Conservation (phyloP, 37 sponge, comb jelly and placozoan genomes). For the Hormiphora californensis region DNA sequence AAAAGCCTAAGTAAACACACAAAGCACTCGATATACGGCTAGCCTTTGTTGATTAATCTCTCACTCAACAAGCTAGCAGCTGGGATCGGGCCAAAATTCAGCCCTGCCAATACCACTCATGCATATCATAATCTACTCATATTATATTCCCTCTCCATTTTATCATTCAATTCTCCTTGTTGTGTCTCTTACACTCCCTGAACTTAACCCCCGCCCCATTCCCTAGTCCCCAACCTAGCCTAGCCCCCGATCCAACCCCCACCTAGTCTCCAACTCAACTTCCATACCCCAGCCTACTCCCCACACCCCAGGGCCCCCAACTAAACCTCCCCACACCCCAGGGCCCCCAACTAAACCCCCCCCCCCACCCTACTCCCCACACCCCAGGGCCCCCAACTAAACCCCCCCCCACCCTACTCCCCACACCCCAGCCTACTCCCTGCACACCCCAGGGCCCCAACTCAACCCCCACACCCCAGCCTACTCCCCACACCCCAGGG, state of each 20-base stretch:
- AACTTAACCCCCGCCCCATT: too few relatives aligned
- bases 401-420: background rate
- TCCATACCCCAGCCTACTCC: background rate
- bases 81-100: too few relatives aligned
- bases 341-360: background rate
- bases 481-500: background rate
- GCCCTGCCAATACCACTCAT: too few relatives aligned
- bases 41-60: too few relatives aligned
- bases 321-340: background rate
- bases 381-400: background rate
- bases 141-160: too few relatives aligned
- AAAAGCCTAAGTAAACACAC: too few relatives aligned
- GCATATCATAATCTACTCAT: too few relatives aligned
- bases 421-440: background rate
- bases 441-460: background rate
- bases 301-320: background rate
- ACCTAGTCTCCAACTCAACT: background rate
- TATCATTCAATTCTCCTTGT: too few relatives aligned
- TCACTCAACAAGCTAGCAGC: too few relatives aligned
- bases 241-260: background rate
- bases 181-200: too few relatives aligned
- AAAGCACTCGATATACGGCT: too few relatives aligned
- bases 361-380: background rate
- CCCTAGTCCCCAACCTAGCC: background rate
- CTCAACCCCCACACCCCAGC: background rate